Evolutionary conservation across 92 coral and sea anemone species (phyloP), one percentile per base, ranked within the genome.

Genomic region (Galaxea fascicularis): DNA sequence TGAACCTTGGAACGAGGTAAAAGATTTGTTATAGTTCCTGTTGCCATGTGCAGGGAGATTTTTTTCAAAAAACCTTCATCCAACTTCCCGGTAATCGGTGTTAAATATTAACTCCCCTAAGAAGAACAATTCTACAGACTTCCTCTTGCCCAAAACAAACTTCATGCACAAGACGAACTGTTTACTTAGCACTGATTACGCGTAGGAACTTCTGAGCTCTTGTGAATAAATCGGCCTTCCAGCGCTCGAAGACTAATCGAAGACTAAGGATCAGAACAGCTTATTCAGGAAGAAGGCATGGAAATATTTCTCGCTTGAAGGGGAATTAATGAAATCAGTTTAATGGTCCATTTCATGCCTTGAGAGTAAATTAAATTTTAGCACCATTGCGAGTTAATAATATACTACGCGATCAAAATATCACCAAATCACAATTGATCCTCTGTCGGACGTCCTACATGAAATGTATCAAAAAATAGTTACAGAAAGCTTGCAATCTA

Each of bases 1-100:
- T n/a, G 46, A 57, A 59, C 77, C 8, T 69, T 73, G 78, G 86
- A 82, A 82, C 86, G 78, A 51, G 78, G 10, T n/a, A 72, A 68
- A 79, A 47, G 47, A 17, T 9, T 3, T 49, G 0, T 15, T 49
- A 0, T 20, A 16, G 12, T 59, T 14, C 10, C 0, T 28, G 18
- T 15, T 73, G 4, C 14, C 20, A 8, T 20, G 25, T 25, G 20
- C 0, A 6, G 10, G 3, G 8, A 20, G 49, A 65, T 27, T 57
- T 21, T 66, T 20, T 31, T 11, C 10, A 28, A 14, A 8, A 10
- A 41, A 45, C 57, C 18, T 17, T 14, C 47, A 5, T 18, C 17
- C 8, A 21, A 21, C 27, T 15, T 14, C 44, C 27, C 24, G 17
- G 30, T 29, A 12, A 26, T 17, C 51, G 29, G 10, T 46, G 62